phyloP scores from a whole-genome alignment of 2,113 vertebrate genomes.

The Trematomus loennbergii region DNA sequence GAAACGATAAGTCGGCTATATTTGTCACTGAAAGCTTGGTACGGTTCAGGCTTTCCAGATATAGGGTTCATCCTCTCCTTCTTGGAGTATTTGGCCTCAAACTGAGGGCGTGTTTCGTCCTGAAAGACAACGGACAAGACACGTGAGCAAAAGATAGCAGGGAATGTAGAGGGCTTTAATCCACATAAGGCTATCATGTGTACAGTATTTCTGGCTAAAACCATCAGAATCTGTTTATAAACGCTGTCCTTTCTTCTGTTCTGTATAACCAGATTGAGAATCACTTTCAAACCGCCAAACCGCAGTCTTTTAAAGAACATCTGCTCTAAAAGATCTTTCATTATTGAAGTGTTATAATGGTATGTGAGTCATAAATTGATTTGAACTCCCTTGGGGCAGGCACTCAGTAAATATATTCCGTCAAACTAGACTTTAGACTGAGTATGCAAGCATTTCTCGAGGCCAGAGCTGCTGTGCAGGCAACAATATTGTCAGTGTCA shows the following conservation, averaged over 20 bases:
- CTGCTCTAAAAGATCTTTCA: background rate
- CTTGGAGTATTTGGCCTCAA: conserved; percentile 97
- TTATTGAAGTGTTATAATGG: background rate
- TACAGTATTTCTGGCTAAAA: background rate
- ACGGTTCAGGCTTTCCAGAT: conserved; percentile 93
- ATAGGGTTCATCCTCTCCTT: conserved; percentile 94
- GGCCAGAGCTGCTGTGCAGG: background rate
- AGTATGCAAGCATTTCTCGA: conserved; percentile 9
- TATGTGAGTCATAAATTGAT: conserved; percentile 12
- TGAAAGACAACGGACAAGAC: conserved; percentile 60
- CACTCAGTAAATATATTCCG: background rate
- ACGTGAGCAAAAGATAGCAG: background rate
- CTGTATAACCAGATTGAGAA: background rate
- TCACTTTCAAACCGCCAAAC: no score
- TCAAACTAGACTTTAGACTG: background rate
- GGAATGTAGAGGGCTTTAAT: background rate
- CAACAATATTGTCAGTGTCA: background rate
- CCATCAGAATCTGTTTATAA: no score
- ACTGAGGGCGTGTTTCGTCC: conserved; percentile 96
- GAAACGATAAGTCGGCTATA: conserved; percentile 94
- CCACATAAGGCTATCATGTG: background rate
- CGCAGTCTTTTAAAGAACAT: no score
- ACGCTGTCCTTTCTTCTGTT: background rate
- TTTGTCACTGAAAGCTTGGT: conserved; percentile 95
- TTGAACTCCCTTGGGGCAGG: background rate